Base-by-base conservation (phyloP, 92 coral and sea anemone genomes). In the Bergia sp. region DNA sequence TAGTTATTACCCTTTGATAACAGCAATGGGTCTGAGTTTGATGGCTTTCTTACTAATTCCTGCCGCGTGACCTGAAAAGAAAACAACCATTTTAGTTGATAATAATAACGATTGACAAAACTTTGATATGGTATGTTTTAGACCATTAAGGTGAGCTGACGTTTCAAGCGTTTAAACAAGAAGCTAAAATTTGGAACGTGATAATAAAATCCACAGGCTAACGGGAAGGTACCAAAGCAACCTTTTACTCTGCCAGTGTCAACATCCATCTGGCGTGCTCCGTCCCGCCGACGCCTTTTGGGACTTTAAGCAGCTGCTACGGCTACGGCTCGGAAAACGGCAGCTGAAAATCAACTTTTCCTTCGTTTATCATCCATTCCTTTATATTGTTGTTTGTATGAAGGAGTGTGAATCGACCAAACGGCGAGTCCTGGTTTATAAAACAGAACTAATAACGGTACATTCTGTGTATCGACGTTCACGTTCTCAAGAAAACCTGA, bases 31-130 rank as follows among this genome's bases (percentile, higher is more conserved):
- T 87, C 99, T 57, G 20, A 97, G 91, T 87, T 95, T 92, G 84
- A 97, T 88, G 38, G 99, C 97, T 89, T 97, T 97, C 87, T 97
- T 92, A 89, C 99, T 97, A 29, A 97, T 97, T 64, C 99, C 99
- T n/a, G 99, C 99, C 7, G 89, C 91, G 43, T 97, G 99, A 89
- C 98, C 99, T 97, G 86, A 1, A 67, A 77, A 38, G 39, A 16
- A 85, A 50, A 71, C 47, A 67, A 16, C 16, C n/a, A 8, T 11
- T 42, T 18, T 43, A 29, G 29, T 44, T 40, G n/a, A 9, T 49
- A 8, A 21, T 13, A 37, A 38, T 4, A 18, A 50, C 23, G 50
- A 45, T 5, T 29, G 49, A 4, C 67, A 41, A 49, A 38, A 29
- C 72, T 18, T 49, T 61, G 0, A 18, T 18, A 16, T 7, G 69